Conservation (phyloP, 53 echinoderm and acorn worm genomes). For the Mesocentrotus franciscanus region DNA sequence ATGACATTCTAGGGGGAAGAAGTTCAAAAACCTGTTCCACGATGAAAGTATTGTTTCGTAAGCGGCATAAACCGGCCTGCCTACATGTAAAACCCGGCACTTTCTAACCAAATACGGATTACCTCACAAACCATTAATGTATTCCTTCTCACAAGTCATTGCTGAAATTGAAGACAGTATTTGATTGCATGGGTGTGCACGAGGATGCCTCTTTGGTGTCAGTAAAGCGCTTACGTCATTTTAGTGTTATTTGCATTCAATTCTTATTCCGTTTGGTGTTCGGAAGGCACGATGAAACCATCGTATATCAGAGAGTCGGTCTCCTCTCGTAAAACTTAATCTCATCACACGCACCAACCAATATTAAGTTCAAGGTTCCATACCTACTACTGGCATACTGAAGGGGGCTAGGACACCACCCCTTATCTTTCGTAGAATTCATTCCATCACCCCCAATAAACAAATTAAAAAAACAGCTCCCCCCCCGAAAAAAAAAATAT, state of each 20-base stretch:
- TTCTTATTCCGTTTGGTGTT: conserved; percentile 57
- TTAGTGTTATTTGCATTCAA: conserved; percentile 21
- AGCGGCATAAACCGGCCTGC: not conserved
- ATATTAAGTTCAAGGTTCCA: not conserved
- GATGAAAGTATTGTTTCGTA: too few species aligned
- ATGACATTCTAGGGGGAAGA: too few species aligned
- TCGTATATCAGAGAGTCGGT: not conserved
- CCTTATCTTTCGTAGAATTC: too few species aligned
- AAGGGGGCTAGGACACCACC: not conserved
- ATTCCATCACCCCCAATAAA: too few species aligned
- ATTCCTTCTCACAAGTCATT: conserved; percentile 24
- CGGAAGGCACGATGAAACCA: conserved; percentile 3
- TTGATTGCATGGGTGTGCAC: conserved; percentile 40
- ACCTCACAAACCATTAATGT: not conserved
- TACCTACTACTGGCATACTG: not conserved
- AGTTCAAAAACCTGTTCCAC: too few species aligned
- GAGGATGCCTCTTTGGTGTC: conserved; percentile 9
- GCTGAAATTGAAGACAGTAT: conserved; percentile 42
- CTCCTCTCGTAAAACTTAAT: conserved; percentile 12
- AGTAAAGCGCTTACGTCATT: conserved; percentile 21
- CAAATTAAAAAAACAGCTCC: too few species aligned
- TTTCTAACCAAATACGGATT: not conserved
- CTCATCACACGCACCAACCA: not conserved
- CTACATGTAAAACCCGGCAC: not conserved
- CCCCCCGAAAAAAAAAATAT: too few species aligned